Base-by-base conservation (phyloP, 2,888 invertebrate genomes). In the Frankliniella fusca region DNA sequence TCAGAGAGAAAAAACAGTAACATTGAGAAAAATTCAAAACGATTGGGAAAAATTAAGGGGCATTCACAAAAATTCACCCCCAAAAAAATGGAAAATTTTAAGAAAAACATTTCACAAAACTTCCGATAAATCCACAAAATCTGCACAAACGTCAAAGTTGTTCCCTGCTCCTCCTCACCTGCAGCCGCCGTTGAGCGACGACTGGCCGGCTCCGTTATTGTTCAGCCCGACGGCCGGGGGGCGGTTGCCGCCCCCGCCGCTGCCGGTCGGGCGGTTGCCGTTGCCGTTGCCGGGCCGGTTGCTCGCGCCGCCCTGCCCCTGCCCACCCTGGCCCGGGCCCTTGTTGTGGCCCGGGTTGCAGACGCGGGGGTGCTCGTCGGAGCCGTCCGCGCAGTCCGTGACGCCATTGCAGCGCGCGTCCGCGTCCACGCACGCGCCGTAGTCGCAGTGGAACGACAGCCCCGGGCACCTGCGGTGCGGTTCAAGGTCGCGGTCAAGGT, bases 351-450 rank as follows among this genome's bases (percentile, higher is more conserved):
- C 61, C 61, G 61, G 70, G 27, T 76, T 76, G 70, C 84, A 85
- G 49, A 83, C 81, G 10, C 83, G 81, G 15, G 83, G 54, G 48
- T 82, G 81, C 82, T 85, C 85, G 50, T 85, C 85, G 2, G 85
- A 85, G 49, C 84, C 84, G 81, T 85, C 85, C 9, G 83, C 83
- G 81, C 85, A 85, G 49, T 85, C 85, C n/a, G 82, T 65, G 81
- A 83, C 83, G 12, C 85, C 85, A 81, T 85, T 81, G 80, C 85
- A 85, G 61, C 80, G 83, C 3, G 65, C 28, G 27, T 76, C 80
- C 80, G 82, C 82, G 38, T 84, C 82, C 9, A 85, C 83, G 82
- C 85, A 85, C 18, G 85, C 85, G 18, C 85, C 85, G 80, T 85
- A 85, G 27, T 83, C 84, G 83, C 85, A 85, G 11, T 83, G 84